Percentiles rank a stretch among this genome's conserved stretches.
Evolutionary conservation across 2,797 vertebrate genomes (phyloP).

Genomic region (Falco berigora): DNA sequence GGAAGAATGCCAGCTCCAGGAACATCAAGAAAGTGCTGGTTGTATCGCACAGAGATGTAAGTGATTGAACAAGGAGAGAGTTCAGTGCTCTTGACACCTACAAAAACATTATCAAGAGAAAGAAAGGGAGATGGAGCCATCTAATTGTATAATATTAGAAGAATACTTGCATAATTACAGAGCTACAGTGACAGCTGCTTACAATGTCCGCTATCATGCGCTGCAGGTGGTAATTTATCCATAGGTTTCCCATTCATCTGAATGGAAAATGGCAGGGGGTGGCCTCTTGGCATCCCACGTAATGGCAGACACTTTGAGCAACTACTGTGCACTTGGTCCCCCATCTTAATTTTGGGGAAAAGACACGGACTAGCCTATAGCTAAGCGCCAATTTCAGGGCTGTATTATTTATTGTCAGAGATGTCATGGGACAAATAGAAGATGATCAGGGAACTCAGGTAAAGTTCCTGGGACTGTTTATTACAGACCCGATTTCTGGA

Average conservation of each 20-base stretch:
- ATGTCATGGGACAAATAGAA: not conserved
- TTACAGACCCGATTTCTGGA: not conserved
- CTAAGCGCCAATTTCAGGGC: not conserved
- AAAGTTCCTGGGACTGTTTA: not conserved
- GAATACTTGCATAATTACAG: conserved; percentile 61
- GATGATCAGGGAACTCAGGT: not conserved
- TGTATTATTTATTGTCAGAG: not conserved
- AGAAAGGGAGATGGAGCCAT: conserved; percentile 44
- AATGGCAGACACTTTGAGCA: conserved; percentile 50
- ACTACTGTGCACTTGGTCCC: not conserved
- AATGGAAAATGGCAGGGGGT: conserved; percentile 33
- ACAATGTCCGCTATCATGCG: not conserved
- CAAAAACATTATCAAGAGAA: conserved; percentile 52
- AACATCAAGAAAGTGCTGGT: not conserved
- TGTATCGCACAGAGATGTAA: not conserved
- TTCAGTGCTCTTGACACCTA: conserved; percentile 48
- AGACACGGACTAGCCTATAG: not conserved
- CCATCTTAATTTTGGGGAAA: conserved; percentile 34
- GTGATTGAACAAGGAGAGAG: not conserved
- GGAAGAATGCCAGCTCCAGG: not conserved
- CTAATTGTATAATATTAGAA: conserved; percentile 59
- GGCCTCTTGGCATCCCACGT: conserved; percentile 11
- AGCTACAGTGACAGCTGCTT: conserved; percentile 49
- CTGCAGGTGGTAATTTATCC: conserved; percentile 64
- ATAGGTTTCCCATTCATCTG: conserved; percentile 47